Conservation (phyloP, 2,113 vertebrate genomes). For the Aegithalos caudatus region DNA sequence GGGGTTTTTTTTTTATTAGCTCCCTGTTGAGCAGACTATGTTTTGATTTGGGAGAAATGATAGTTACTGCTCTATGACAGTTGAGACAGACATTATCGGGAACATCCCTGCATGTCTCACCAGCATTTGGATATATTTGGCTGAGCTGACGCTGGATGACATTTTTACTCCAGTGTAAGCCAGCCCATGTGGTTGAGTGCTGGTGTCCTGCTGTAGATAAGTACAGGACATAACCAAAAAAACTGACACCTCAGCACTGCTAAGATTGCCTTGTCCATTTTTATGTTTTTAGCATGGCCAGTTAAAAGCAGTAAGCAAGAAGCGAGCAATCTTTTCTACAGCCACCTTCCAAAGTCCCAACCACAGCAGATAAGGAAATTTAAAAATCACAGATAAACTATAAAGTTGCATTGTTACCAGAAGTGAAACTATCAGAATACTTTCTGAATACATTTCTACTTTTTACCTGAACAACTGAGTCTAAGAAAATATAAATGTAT, state of each 20-base stretch:
- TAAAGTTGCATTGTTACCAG: background rate
- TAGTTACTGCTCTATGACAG: slow-evolving; percentile 5
- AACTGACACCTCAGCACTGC: background rate
- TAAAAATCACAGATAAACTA: background rate
- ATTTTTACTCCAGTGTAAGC: slow-evolving; percentile 8
- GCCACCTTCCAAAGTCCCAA: background rate
- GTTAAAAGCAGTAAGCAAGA: background rate
- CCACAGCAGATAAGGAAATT: background rate
- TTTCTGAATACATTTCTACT: background rate
- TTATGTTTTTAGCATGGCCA: background rate
- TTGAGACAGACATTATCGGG: background rate
- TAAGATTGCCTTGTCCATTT: background rate
- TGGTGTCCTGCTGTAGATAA: background rate
- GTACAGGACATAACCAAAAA: background rate
- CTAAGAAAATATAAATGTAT: background rate
- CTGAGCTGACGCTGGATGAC: slow-evolving; percentile 2
- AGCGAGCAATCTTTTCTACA: background rate
- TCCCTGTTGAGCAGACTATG: slow-evolving; percentile 25
- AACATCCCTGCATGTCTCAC: background rate
- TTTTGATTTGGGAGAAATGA: slow-evolving; percentile 36
- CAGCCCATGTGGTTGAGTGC: background rate
- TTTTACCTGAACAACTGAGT: background rate
- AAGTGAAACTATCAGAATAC: background rate
- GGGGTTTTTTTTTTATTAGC: slow-evolving; percentile 20
- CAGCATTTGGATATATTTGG: background rate